These are phyloP conservation scores for Eurytoma californica DNA, from an alignment of 2,888 invertebrate genomes.

Conservation along the genomic window DNA sequence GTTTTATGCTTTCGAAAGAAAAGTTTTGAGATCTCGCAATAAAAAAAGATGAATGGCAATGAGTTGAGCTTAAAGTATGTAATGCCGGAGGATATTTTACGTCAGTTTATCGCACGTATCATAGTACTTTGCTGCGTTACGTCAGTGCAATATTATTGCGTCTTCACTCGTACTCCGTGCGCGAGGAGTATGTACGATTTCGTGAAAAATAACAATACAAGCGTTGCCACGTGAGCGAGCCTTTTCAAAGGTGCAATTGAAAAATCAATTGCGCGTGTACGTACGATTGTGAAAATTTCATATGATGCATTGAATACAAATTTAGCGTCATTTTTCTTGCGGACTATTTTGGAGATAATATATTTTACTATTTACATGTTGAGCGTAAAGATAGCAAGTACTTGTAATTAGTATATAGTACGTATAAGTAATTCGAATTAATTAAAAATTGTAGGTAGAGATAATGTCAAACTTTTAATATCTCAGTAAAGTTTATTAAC, in stretches of 20 bases:
- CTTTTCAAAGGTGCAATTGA: not conserved
- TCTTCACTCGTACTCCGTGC: constrained; percentile 1
- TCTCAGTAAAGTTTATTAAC: too few relatives aligned
- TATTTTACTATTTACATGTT: too few relatives aligned
- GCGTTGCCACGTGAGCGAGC: not conserved
- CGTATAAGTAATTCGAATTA: too few relatives aligned
- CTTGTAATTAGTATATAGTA: too few relatives aligned
- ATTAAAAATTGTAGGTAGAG: too few relatives aligned
- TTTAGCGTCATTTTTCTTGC: too few relatives aligned
- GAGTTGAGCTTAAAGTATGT: constrained; percentile 26
- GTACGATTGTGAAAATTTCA: not conserved
- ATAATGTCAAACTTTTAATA: too few relatives aligned
- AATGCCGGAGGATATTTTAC: constrained; percentile 31
- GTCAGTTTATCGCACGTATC: constrained; percentile 27
- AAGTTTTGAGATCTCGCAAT: constrained; percentile 23
- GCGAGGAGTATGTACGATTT: not conserved
- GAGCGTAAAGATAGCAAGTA: too few relatives aligned
- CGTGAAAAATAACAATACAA: constrained; percentile 15
- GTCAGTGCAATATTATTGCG: constrained; percentile 16
- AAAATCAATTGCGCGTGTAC: constrained; percentile 10
- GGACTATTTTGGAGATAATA: not conserved
- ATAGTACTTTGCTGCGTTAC: constrained; percentile 17
- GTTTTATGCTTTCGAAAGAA: constrained; percentile 10
- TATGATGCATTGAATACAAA: too few relatives aligned
- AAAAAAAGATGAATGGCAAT: constrained; percentile 27